Conservation (phyloP, 2,797 vertebrate species). For the Denticeps clupeoides region DNA sequence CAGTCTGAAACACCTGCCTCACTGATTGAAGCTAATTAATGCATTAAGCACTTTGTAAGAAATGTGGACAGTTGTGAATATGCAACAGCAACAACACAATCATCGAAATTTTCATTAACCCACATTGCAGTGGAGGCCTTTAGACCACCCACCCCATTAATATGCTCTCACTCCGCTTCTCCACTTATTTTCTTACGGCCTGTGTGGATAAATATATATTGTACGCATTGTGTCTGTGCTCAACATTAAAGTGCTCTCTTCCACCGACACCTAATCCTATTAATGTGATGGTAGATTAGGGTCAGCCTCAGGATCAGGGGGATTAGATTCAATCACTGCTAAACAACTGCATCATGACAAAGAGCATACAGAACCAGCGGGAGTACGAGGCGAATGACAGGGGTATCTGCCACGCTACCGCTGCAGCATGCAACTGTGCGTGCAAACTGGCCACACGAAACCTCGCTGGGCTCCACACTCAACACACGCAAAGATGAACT, state of each 20-base stretch:
- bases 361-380: constrained; percentile 13
- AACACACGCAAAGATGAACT: background rate
- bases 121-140: too few relatives aligned
- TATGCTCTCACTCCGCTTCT: background rate
- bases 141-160: background rate
- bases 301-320: constrained; percentile 30
- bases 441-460: too few relatives aligned
- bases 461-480: too few relatives aligned
- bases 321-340: constrained; percentile 37
- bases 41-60: too few relatives aligned
- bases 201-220: constrained; percentile 3
- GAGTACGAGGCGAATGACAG: background rate
- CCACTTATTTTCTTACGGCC: background rate
- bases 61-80: too few relatives aligned
- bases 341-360: constrained; percentile 28
- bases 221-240: constrained; percentile 18
- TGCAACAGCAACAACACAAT: too few relatives aligned
- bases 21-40: too few relatives aligned
- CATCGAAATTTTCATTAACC: too few relatives aligned
- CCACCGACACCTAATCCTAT: constrained; percentile 34
- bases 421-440: constrained; percentile 1
- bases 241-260: constrained; percentile 28
- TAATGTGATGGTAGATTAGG: constrained; percentile 38
- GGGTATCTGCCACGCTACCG: constrained; percentile 1
- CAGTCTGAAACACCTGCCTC: background rate